phyloP scores from a whole-genome alignment of 2,888 invertebrate genomes.

The Pocota personata region DNA sequence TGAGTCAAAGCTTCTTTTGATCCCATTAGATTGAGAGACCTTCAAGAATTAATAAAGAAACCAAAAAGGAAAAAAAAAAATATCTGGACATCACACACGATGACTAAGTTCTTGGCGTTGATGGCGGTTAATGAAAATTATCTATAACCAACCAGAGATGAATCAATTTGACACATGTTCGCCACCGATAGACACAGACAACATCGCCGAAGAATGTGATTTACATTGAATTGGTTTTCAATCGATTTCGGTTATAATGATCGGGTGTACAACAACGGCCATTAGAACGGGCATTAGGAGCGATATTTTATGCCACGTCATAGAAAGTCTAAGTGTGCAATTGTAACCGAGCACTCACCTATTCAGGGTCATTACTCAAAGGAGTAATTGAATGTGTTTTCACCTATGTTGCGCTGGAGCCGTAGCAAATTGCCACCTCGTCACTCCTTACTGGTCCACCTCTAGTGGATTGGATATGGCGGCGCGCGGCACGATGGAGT shows the following conservation, averaged over 20 bases:
- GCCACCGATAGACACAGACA: constrained; percentile 42
- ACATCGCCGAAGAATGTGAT: constrained; percentile 52
- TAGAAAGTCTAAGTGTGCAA: constrained; percentile 17
- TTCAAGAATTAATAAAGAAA: constrained; percentile 27
- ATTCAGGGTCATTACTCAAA: constrained; percentile 66
- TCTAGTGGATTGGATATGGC: constrained; percentile 22
- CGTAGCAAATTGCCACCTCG: constrained; percentile 68
- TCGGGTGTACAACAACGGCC: constrained; percentile 23
- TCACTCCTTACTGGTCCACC: constrained; percentile 24
- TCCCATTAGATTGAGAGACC: constrained; percentile 45
- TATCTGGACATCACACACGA: constrained; percentile 6
- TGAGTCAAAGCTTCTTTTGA: constrained; percentile 48
- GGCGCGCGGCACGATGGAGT: not conserved
- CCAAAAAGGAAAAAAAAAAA: not conserved
- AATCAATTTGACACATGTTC: constrained; percentile 71
- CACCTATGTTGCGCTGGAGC: constrained; percentile 55
- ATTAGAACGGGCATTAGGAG: constrained; percentile 46
- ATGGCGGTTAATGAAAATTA: constrained; percentile 66
- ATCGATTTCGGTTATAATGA: constrained; percentile 18
- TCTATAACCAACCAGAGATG: constrained; percentile 65
- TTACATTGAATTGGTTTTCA: constrained; percentile 61
- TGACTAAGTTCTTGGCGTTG: constrained; percentile 60
- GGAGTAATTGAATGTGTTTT: constrained; percentile 71
- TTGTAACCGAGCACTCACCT: constrained; percentile 9
- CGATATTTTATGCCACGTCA: constrained; percentile 45